These are phyloP conservation scores for Phenganax stokvisi DNA, from an alignment of 92 coral and sea anemone genomes.

Conservation along the genomic window DNA sequence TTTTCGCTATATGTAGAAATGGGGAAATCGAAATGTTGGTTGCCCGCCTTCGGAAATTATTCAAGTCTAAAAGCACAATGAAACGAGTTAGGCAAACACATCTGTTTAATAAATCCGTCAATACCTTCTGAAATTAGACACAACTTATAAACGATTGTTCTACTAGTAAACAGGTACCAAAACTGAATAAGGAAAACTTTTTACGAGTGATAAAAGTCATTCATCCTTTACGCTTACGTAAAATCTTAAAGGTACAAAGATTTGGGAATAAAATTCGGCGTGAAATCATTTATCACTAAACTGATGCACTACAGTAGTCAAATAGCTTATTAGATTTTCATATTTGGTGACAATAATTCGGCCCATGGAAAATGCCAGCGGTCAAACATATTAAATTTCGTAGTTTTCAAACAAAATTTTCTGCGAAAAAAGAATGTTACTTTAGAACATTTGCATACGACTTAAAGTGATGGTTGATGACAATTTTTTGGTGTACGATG, in stretches of 20 bases:
- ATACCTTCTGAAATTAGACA: conserved; percentile 26
- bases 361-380: no score
- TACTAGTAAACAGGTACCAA: no score
- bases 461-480: no score
- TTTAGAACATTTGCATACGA: no score
- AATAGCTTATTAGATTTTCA: conserved; percentile 1
- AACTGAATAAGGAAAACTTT: no score
- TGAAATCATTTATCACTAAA: not conserved
- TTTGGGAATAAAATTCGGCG: not conserved
- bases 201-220: no score
- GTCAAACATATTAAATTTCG: no score
- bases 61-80: not conserved
- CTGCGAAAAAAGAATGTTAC: no score
- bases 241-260: not conserved
- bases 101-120: conserved; percentile 38
- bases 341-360: not conserved
- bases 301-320: no score
- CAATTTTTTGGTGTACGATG: no score
- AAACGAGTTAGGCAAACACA: conserved; percentile 24
- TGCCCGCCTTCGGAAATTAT: conserved; percentile 4
- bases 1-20: not conserved
- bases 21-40: not conserved
- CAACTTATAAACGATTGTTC: not conserved
- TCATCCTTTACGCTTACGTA: not conserved
- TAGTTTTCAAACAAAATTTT: no score